Conservation (phyloP, 1,140 invertebrate species). For the Tribolium madens region DNA sequence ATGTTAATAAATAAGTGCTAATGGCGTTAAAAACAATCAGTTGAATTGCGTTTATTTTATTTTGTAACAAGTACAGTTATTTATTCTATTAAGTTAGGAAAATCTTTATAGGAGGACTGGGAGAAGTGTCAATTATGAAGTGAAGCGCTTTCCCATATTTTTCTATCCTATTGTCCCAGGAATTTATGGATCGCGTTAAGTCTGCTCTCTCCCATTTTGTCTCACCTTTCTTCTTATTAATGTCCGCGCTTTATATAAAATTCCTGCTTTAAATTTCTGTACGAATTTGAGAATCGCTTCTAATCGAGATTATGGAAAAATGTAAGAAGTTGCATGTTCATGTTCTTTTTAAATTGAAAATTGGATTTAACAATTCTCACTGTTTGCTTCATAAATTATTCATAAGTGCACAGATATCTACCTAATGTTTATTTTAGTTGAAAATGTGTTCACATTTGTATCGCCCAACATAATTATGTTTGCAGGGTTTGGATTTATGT, state of each 20-base stretch:
- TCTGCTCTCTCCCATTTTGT: slow-evolving; percentile 20
- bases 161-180: slow-evolving; percentile 29
- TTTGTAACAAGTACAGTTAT: not conserved
- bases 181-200: slow-evolving; percentile 34
- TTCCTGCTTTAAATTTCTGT: not conserved
- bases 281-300: not conserved
- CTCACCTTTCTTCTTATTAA: slow-evolving; percentile 39
- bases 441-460: slow-evolving; percentile 19
- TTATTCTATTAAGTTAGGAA: slow-evolving; percentile 29
- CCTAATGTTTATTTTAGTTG: slow-evolving; percentile 29
- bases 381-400: slow-evolving; percentile 26
- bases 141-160: slow-evolving; percentile 24
- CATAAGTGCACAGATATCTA: slow-evolving; percentile 28
- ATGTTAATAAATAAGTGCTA: not conserved
- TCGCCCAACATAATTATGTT: slow-evolving; percentile 16
- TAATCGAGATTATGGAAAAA: slow-evolving; percentile 11
- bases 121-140: slow-evolving; percentile 31
- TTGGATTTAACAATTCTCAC: slow-evolving; percentile 17
- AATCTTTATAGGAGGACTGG: slow-evolving; percentile 19
- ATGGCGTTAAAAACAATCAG: not conserved
- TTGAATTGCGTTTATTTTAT: not conserved
- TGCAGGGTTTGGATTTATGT: not conserved
- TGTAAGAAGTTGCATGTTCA: slow-evolving; percentile 13
- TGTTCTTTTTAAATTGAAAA: slow-evolving; percentile 22
- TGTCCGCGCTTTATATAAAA: slow-evolving; percentile 28